phyloP scores from a whole-genome alignment of 2,888 invertebrate species.

The Liopterus haemorrhoidalis region DNA sequence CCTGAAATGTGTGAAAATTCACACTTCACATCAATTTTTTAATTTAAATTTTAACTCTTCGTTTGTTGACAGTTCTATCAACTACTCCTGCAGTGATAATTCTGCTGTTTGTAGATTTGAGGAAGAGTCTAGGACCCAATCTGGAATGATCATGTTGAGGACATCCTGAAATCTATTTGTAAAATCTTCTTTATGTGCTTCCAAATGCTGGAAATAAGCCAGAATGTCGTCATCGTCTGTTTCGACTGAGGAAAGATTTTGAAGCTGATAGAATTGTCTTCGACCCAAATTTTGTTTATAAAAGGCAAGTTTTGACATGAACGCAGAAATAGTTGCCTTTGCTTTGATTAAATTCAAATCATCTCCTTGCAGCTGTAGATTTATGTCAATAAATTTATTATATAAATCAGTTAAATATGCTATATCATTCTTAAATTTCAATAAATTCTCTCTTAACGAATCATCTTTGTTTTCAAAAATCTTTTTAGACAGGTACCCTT shows the following conservation, averaged over 20 bases:
- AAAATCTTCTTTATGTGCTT: slow-evolving; percentile 29
- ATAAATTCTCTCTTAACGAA: slow-evolving; percentile 35
- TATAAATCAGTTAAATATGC: slow-evolving; percentile 37
- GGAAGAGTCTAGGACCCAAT: slow-evolving; percentile 32
- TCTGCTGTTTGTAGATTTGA: slow-evolving; percentile 30
- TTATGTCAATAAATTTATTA: slow-evolving; percentile 31
- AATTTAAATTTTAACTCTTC: slow-evolving; percentile 32
- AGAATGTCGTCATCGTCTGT: slow-evolving; percentile 25
- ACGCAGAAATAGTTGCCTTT: slow-evolving; percentile 36
- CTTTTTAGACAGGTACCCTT: slow-evolving; percentile 25
- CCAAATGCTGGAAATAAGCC: slow-evolving; percentile 27
- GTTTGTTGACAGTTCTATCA: slow-evolving; percentile 31
- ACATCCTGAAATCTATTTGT: slow-evolving; percentile 30
- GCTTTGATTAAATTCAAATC: slow-evolving; percentile 33
- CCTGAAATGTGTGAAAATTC: too few species aligned
- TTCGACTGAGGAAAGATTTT: slow-evolving; percentile 17
- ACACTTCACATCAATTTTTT: slow-evolving; percentile 27
- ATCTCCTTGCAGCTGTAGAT: slow-evolving; percentile 35
- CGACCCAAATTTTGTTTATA: slow-evolving; percentile 35
- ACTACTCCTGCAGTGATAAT: slow-evolving; percentile 28
- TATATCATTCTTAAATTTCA: slow-evolving; percentile 36
- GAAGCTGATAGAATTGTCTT: slow-evolving; percentile 29
- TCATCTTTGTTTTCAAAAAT: slow-evolving; percentile 35
- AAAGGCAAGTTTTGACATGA: slow-evolving; percentile 24
- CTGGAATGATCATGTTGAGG: slow-evolving; percentile 28